Percentiles rank a stretch among this genome's conserved stretches.
Evolutionary conservation across 2,113 vertebrate species (phyloP).

Genomic region (Myotis yumanensis): DNA sequence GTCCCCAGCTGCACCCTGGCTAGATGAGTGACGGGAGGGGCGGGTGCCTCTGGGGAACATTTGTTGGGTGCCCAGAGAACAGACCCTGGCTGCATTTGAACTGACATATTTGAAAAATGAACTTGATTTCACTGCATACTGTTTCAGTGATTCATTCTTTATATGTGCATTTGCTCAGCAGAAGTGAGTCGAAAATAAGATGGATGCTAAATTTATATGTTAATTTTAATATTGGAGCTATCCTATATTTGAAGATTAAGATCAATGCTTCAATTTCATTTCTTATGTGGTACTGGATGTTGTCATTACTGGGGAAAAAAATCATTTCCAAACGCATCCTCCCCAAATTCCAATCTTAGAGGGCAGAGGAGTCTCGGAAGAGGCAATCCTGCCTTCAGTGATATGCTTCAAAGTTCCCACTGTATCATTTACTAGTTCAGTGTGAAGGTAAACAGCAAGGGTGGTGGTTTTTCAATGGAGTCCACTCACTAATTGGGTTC

Average conservation of each 20-base stretch:
- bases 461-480: neutral
- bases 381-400: slow-evolving; percentile 67
- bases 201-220: slow-evolving; percentile 89
- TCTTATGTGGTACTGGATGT: slow-evolving; percentile 81
- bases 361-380: slow-evolving; percentile 69
- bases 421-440: slow-evolving; percentile 42
- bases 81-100: slow-evolving; percentile 74
- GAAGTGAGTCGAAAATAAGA: slow-evolving; percentile 81
- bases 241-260: slow-evolving; percentile 84
- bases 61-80: slow-evolving; percentile 79
- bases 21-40: neutral
- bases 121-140: slow-evolving; percentile 78
- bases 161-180: slow-evolving; percentile 81
- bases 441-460: slow-evolving; percentile 21
- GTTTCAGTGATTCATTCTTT: slow-evolving; percentile 86
- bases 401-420: slow-evolving; percentile 61
- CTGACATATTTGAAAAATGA: slow-evolving; percentile 82
- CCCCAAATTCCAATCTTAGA: slow-evolving; percentile 81
- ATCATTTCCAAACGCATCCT: slow-evolving; percentile 83
- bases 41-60: slow-evolving; percentile 67
- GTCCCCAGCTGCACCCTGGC: rapidly evolving
- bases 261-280: slow-evolving; percentile 87
- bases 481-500: slow-evolving; percentile 47
- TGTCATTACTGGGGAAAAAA: slow-evolving; percentile 82
- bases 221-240: slow-evolving; percentile 88